A percentile compares a stretch with the other conserved stretches of the same genome.
Conservation (phyloP, 1,140 invertebrate species). For the Theocolax elegans region DNA sequence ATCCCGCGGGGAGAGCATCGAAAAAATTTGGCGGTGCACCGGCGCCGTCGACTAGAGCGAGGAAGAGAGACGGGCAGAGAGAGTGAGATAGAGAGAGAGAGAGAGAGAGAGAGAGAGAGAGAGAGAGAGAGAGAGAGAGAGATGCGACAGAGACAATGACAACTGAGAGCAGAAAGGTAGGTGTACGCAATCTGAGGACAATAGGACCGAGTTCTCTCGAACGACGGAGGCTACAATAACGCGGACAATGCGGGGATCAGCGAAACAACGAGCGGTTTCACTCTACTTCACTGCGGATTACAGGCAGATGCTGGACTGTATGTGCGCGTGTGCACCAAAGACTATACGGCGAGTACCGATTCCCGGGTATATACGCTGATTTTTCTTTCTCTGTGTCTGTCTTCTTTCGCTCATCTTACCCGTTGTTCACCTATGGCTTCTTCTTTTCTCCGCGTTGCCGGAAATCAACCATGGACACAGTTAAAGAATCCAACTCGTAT, state of each 20-base stretch:
- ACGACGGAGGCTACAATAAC: slow-evolving; percentile 52
- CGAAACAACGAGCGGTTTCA: slow-evolving; percentile 65
- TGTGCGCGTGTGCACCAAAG: slow-evolving; percentile 8
- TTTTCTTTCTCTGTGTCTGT: too few species aligned
- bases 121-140: slow-evolving; percentile 4
- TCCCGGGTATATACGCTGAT: too few species aligned
- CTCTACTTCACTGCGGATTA: slow-evolving; percentile 61
- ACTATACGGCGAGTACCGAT: slow-evolving; percentile 8
- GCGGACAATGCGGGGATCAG: slow-evolving; percentile 61
- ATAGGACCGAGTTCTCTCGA: slow-evolving; percentile 54
- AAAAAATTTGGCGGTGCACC: slow-evolving; percentile 44
- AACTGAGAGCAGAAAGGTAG: slow-evolving; percentile 39
- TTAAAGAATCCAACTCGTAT: too few species aligned
- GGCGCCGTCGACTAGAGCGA: too few species aligned
- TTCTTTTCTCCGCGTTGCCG: neutral
- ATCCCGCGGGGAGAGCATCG: slow-evolving; percentile 50
- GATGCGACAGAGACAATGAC: slow-evolving; percentile 14
- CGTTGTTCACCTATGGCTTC: too few species aligned
- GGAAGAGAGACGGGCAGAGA: slow-evolving; percentile 1
- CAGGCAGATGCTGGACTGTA: slow-evolving; percentile 57
- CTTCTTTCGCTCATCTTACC: too few species aligned
- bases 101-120: neutral
- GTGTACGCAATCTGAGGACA: slow-evolving; percentile 56
- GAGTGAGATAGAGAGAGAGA: slow-evolving; percentile 30
- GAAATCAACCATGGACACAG: too few species aligned